A percentile compares a stretch with the other conserved stretches of the same genome.
phyloP scores from a whole-genome alignment of 2,113 vertebrate species.

The Chlorodrepanis virens region DNA sequence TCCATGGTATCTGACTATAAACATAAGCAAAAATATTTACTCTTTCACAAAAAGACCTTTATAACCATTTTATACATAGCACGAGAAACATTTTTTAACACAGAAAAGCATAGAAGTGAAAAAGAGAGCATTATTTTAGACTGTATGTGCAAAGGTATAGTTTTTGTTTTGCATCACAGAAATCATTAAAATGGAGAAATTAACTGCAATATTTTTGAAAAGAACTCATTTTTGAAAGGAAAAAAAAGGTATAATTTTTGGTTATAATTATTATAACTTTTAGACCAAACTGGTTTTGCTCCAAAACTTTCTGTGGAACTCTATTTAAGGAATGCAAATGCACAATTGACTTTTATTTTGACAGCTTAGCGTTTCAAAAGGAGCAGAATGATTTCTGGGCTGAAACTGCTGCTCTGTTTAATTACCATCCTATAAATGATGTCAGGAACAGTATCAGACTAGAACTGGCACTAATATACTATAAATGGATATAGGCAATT shows the following conservation, averaged over 20 bases:
- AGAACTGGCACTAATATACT: neutral
- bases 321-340: neutral
- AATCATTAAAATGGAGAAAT: fast-evolving
- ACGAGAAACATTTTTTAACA: neutral
- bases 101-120: neutral
- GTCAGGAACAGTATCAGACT: neutral
- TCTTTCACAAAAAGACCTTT: neutral
- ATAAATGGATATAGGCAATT: neutral
- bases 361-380: neutral
- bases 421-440: neutral
- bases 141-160: neutral
- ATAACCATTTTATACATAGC: neutral
- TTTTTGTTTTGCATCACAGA: neutral
- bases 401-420: neutral
- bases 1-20: neutral
- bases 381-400: neutral
- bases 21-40: neutral
- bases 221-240: neutral
- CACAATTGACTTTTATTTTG: neutral
- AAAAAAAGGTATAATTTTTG: neutral
- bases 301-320: neutral
- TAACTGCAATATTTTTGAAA: neutral
- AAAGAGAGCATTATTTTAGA: neutral
- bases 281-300: neutral
- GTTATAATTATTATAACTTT: neutral